phyloP scores from a whole-genome alignment of 2,113 vertebrate genomes.

The Cryptotis parvus region DNA sequence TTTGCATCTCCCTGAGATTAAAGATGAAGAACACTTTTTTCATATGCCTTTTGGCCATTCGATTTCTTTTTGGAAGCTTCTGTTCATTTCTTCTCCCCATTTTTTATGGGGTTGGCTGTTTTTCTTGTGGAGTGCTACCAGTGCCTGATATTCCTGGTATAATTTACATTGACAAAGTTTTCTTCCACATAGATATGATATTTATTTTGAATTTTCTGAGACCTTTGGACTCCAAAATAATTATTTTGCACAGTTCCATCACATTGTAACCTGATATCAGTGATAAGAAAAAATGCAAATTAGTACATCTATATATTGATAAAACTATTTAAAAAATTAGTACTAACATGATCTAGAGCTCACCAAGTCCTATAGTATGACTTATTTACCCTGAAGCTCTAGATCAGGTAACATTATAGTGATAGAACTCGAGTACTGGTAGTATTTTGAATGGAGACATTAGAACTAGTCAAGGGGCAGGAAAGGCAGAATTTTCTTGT shows the following conservation, averaged over 20 bases:
- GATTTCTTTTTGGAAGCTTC: no score
- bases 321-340: background rate
- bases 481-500: background rate
- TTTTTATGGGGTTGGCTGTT: no score
- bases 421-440: background rate
- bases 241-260: background rate
- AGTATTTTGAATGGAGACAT: no score
- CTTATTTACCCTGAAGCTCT: background rate
- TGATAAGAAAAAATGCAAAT: background rate
- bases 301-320: background rate
- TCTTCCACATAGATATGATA: background rate
- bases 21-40: no score
- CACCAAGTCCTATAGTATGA: background rate
- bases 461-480: background rate
- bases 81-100: no score
- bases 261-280: background rate
- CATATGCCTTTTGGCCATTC: no score
- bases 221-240: background rate
- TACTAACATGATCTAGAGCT: background rate
- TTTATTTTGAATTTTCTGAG: slow-evolving; percentile 1
- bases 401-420: background rate
- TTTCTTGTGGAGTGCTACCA: no score
- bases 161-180: background rate
- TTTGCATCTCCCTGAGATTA: no score
- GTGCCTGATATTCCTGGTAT: no score